Evolutionary conservation across 1,140 invertebrate genomes (phyloP), one percentile per base, ranked within the genome.

Genomic region (Rhyacophila brunnea): DNA sequence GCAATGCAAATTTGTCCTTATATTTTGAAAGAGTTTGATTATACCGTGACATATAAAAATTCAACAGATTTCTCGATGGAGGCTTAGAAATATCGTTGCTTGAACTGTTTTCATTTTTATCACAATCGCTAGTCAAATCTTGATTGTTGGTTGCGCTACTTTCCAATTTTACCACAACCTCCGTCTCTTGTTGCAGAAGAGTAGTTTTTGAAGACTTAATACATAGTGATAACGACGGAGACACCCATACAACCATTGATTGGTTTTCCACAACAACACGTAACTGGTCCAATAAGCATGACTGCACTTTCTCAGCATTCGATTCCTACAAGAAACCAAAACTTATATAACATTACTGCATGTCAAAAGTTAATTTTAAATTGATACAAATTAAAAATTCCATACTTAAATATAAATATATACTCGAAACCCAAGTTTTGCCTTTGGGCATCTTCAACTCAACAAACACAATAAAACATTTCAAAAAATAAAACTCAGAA

Each of bases 211-310:
- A 13, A 28, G 60, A 19, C 40, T 52, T 53, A 1, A 65, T 62
- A 15, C 74, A 66, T 17, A 79, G 72, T 4, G 76, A 73, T 19
- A 79, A 45, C 4, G 77, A 78, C 7, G 74, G 65, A 50, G 78
- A 81, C 66, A 83, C 77, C 82, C 82, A 84, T 14, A 83, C 79
- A 15, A 82, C 67, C 38, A 81, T 68, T 52, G 80, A 81, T 65
- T 83, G 80, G 57, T 79, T 72, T 10, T 71, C 70, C 32, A 74
- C 73, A 1, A 83, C 74, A 18, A 83, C 61, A 58, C 78, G 73
- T 18, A 83, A 66, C 70, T 83, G 81, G 66, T 81, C 76, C 59
- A 84, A 67, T 58, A 84, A 71, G 55, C 75, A 71, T 23, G 75
- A 68, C 66, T 84, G 80, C 43, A 84, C 68, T 58, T 75, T 71